Percentiles rank a stretch among this genome's conserved stretches.
Evolutionary conservation across 35 echinoderm and acorn worm genomes (phyloP).

Genomic region (Chiridota heheva): DNA sequence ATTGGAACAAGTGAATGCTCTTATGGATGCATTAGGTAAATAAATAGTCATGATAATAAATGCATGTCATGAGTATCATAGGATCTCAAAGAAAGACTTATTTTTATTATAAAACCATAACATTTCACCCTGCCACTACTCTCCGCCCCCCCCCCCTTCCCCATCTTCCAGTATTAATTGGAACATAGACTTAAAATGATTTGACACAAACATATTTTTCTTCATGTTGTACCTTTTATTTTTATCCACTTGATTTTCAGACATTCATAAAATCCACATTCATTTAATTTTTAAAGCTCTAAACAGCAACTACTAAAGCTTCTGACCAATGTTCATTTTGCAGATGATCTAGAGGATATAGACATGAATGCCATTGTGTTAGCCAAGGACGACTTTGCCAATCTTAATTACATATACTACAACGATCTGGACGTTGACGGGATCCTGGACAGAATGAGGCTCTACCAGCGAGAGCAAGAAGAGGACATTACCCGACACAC

Average conservation of each 20-base stretch:
- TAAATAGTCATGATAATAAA: background rate
- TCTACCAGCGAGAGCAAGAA: conserved; percentile 25
- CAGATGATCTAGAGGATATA: conserved; percentile 48
- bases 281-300: no score
- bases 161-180: background rate
- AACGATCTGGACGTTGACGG: conserved; percentile 56
- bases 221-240: no score
- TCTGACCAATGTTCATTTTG: background rate
- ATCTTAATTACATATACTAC: conserved; percentile 60
- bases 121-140: background rate
- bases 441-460: conserved; percentile 52
- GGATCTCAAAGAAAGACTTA: background rate
- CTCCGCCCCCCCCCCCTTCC: background rate
- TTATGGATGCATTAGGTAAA: conserved; percentile 58
- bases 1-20: conserved; percentile 41
- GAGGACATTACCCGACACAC: conserved; percentile 54
- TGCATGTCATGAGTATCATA: background rate
- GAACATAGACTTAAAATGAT: background rate
- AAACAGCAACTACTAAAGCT: background rate
- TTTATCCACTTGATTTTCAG: no score
- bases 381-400: conserved; percentile 63
- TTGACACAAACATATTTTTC: no score
- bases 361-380: conserved; percentile 33
- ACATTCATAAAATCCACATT: no score
- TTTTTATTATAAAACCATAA: background rate